Conservation (phyloP, 2,888 invertebrate species). For the Cephalotes varians region DNA sequence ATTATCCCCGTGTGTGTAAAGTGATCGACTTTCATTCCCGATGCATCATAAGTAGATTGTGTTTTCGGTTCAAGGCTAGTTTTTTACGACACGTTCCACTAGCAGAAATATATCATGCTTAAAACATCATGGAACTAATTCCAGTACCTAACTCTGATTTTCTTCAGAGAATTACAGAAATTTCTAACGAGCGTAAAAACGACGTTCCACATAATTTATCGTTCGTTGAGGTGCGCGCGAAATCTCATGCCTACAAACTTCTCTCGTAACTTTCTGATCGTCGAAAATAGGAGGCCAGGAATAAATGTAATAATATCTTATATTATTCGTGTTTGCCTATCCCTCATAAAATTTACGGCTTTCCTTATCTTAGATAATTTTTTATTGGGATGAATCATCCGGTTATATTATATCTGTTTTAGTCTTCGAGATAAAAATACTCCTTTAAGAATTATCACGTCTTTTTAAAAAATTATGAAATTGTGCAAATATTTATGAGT, state of each 20-base stretch:
- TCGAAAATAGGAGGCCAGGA: not conserved
- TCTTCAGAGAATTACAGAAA: not conserved
- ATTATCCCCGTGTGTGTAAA: constrained; percentile 39
- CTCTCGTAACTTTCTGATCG: not conserved
- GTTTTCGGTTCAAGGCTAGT: constrained; percentile 76
- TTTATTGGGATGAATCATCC: not conserved
- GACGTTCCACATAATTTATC: not conserved
- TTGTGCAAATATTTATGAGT: not conserved
- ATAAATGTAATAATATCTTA: constrained; percentile 7
- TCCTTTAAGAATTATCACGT: not conserved
- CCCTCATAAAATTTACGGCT: not conserved
- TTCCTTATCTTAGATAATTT: not conserved
- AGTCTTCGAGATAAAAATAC: not conserved
- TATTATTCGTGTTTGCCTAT: not conserved
- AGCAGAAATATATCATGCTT: not conserved
- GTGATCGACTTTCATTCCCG: constrained; percentile 64
- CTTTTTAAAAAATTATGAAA: not conserved
- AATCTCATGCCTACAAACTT: not conserved
- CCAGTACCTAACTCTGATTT: not conserved
- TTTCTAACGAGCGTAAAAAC: not conserved
- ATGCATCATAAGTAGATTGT: constrained; percentile 74
- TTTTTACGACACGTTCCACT: constrained; percentile 65
- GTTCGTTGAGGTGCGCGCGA: not conserved
- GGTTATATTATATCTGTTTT: too few species aligned
- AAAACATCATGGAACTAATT: not conserved